phyloP scores from a whole-genome alignment of 2,113 vertebrate species.

The Dicaeum eximium region DNA sequence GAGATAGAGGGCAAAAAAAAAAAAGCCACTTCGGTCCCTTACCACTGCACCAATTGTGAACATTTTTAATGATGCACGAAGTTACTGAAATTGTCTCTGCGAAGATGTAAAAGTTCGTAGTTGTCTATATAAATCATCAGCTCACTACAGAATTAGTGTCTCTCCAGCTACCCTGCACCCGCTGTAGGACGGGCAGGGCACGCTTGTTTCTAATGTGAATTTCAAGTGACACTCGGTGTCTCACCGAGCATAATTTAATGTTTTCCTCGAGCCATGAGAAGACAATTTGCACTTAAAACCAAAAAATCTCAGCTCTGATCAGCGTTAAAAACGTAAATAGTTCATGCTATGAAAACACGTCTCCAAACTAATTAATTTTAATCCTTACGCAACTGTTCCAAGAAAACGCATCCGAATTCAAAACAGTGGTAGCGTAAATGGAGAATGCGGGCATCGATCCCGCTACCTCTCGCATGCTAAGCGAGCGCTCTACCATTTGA shows the following conservation, averaged over 20 bases:
- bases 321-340: background rate
- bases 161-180: background rate
- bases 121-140: background rate
- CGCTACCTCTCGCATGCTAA: constrained; percentile 75
- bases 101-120: accelerated
- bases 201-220: accelerated
- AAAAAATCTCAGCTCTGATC: background rate
- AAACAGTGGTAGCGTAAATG: background rate
- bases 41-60: accelerated
- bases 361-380: background rate
- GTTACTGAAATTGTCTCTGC: background rate
- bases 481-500: constrained; percentile 76
- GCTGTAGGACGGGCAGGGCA: background rate
- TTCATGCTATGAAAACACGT: background rate
- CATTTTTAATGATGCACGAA: background rate
- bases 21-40: accelerated
- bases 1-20: too few relatives aligned
- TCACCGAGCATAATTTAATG: background rate
- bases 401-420: background rate
- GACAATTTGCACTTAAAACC: background rate
- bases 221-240: background rate
- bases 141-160: background rate
- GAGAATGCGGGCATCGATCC: constrained; percentile 78
- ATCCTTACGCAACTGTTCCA: background rate
- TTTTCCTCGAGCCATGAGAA: background rate